A percentile compares a stretch with the other conserved stretches of the same genome.
phyloP scores from a whole-genome alignment of 1,140 invertebrate genomes.

The Brachionus calyciflorus region DNA sequence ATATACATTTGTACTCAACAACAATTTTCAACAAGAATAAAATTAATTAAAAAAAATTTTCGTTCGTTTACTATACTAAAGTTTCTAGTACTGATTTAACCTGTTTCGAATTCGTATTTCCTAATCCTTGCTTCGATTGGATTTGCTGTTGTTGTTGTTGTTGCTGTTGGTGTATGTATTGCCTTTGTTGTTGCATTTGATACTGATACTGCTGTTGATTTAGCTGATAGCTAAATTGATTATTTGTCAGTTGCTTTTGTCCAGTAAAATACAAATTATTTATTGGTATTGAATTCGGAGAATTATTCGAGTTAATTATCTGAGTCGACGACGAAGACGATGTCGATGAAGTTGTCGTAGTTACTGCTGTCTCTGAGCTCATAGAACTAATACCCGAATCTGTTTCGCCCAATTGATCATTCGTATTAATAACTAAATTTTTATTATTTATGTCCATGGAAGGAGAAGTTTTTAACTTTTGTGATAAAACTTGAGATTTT shows the following conservation, averaged over 20 bases:
- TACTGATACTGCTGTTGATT: background rate
- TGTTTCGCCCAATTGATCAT: conserved; percentile 38
- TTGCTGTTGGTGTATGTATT: background rate
- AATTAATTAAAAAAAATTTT: conserved; percentile 18
- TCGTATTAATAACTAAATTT: conserved; percentile 16
- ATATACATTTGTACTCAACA: conserved; percentile 1
- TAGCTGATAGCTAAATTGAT: conserved; percentile 1
- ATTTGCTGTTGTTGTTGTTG: background rate
- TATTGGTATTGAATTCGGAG: background rate
- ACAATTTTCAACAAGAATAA: conserved; percentile 2
- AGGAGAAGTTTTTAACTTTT: background rate
- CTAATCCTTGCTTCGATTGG: background rate
- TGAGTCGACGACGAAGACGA: background rate
- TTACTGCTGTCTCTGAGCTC: conserved; percentile 36
- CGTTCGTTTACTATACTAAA: conserved; percentile 29
- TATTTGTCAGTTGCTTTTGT: background rate
- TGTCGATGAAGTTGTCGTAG: background rate
- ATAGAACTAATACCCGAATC: conserved; percentile 45
- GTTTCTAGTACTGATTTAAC: conserved; percentile 40
- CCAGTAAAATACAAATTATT: conserved; percentile 16
- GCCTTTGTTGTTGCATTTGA: background rate
- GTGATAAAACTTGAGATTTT: background rate
- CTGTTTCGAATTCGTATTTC: background rate
- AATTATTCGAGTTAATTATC: background rate
- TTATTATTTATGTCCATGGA: conserved; percentile 20